These are phyloP conservation scores for Cardinalis cardinalis DNA, from an alignment of 2,113 vertebrate genomes.

Conservation along the genomic window DNA sequence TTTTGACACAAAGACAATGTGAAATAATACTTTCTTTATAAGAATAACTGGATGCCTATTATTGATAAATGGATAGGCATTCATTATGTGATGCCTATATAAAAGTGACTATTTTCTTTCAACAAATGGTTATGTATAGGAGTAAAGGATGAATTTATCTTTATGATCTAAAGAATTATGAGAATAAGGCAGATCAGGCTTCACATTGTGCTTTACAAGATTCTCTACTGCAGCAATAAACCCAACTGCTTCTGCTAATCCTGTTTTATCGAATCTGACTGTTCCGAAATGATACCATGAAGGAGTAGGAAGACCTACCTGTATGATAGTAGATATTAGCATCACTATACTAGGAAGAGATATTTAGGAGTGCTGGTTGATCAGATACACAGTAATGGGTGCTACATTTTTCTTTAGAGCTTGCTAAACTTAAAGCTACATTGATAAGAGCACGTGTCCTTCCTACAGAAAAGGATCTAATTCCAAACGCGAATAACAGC, in stretches of 20 bases:
- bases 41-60: neutral
- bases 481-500: conserved; percentile 13
- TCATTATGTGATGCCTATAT: neutral
- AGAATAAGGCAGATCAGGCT: neutral
- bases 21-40: neutral
- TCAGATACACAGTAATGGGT: neutral
- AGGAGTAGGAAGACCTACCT: neutral
- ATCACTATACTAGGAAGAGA: neutral
- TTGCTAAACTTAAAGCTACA: neutral
- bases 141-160: neutral
- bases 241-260: neutral
- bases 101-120: neutral
- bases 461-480: neutral
- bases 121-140: neutral
- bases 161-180: neutral
- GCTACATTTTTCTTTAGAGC: neutral
- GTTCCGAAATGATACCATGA: neutral
- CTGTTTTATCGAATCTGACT: neutral
- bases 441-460: neutral
- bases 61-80: neutral
- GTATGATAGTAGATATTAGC: neutral
- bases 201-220: neutral
- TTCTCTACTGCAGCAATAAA: neutral
- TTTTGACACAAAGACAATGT: neutral
- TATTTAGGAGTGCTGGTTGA: neutral